Percentiles rank a stretch among this genome's conserved stretches.
Conservation (phyloP, 2,113 vertebrate species). For the Indicator indicator region DNA sequence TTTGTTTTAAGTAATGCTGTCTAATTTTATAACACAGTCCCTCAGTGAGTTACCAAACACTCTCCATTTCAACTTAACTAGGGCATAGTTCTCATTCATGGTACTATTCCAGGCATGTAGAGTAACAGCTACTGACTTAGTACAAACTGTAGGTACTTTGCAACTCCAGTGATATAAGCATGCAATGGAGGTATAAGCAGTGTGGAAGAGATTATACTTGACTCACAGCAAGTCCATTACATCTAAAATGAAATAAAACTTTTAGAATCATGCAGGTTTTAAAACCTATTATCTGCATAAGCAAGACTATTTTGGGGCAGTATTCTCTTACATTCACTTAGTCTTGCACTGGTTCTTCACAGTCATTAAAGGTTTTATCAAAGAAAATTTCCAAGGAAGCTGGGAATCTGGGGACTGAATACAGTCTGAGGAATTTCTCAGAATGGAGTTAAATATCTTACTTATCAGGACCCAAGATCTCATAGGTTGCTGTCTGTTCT, state of each 20-base stretch:
- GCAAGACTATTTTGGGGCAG: neutral
- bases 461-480: neutral
- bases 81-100: neutral
- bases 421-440: neutral
- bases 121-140: neutral
- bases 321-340: neutral
- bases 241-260: neutral
- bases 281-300: neutral
- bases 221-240: accelerated
- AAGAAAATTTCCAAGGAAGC: neutral
- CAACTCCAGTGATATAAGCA: neutral
- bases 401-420: neutral
- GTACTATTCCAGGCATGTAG: neutral
- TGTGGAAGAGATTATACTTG: neutral
- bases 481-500: neutral
- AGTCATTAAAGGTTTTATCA: neutral
- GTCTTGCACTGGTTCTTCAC: neutral
- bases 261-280: neutral
- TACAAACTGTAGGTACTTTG: neutral
- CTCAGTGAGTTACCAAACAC: neutral
- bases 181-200: accelerated
- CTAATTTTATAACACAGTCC: neutral
- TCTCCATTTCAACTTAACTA: neutral
- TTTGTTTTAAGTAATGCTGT: neutral
- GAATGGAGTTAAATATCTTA: neutral